These are phyloP conservation scores for Channa striata DNA, from an alignment of 2,797 vertebrate genomes.

Conservation along the genomic window DNA sequence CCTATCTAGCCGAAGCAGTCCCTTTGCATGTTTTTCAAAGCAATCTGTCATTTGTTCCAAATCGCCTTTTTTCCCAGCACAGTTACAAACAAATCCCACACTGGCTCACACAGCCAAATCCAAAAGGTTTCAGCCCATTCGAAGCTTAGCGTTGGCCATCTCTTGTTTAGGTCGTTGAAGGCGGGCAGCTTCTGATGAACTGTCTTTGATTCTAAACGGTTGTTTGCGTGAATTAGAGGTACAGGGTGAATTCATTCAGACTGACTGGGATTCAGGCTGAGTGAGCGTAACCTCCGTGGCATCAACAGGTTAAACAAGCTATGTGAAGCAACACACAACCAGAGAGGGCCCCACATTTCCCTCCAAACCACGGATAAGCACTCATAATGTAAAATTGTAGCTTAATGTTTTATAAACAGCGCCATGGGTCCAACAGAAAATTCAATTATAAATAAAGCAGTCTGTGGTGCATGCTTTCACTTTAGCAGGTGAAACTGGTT, in stretches of 20 bases:
- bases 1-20: slow-evolving; percentile 21
- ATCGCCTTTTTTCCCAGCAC: slow-evolving; percentile 5
- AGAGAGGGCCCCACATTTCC: slow-evolving; percentile 46
- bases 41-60: slow-evolving; percentile 39
- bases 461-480: slow-evolving; percentile 59
- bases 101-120: slow-evolving; percentile 25
- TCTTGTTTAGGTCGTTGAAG: slow-evolving; percentile 53
- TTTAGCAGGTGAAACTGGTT: slow-evolving; percentile 81
- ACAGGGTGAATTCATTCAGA: slow-evolving; percentile 53
- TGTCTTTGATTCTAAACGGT: slow-evolving; percentile 48
- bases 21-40: slow-evolving; percentile 28
- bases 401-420: slow-evolving; percentile 76
- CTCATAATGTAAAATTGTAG: slow-evolving; percentile 63
- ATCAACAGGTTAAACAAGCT: slow-evolving; percentile 51
- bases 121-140: slow-evolving; percentile 28
- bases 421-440: slow-evolving; percentile 81
- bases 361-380: slow-evolving; percentile 50
- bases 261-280: slow-evolving; percentile 45
- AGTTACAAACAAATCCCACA: slow-evolving; percentile 41
- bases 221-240: slow-evolving; percentile 61
- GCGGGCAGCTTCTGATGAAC: slow-evolving; percentile 56
- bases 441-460: slow-evolving; percentile 61
- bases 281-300: slow-evolving; percentile 59
- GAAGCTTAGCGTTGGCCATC: neutral
- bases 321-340: slow-evolving; percentile 46